phyloP scores from a whole-genome alignment of 2,113 vertebrate genomes.

The Scatophagus argus region DNA sequence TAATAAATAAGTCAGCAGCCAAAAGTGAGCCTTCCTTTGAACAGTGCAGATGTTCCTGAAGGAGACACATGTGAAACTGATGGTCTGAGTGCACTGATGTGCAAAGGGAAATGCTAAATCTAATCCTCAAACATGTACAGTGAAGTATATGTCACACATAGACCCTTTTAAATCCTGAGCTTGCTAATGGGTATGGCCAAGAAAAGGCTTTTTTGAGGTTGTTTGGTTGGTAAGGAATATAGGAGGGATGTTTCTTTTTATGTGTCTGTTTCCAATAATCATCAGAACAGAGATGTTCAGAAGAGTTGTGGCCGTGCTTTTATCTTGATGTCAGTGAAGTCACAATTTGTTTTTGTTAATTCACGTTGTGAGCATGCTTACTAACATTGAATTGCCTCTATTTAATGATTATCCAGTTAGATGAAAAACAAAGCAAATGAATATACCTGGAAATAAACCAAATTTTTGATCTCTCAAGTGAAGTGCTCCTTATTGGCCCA shows the following conservation, averaged over 20 bases:
- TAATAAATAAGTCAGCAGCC: slow-evolving; percentile 62
- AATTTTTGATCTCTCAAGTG: slow-evolving; percentile 16
- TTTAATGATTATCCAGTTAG: slow-evolving; percentile 49
- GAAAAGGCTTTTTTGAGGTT: slow-evolving; percentile 3
- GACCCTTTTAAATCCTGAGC: neutral
- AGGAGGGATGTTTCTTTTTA: neutral
- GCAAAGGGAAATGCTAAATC: neutral
- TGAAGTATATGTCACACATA: neutral
- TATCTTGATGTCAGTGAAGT: slow-evolving; percentile 5
- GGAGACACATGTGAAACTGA: slow-evolving; percentile 58
- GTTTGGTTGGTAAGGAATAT: neutral
- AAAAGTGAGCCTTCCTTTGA: slow-evolving; percentile 37
- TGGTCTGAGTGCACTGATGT: slow-evolving; percentile 43
- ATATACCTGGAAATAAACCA: slow-evolving; percentile 45
- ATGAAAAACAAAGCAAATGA: slow-evolving; percentile 63
- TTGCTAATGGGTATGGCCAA: neutral
- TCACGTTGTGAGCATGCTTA: neutral
- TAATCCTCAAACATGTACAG: slow-evolving; percentile 18
- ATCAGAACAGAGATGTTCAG: neutral
- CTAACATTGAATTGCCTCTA: slow-evolving; percentile 3
- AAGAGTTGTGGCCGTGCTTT: neutral
- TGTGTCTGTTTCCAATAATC: neutral
- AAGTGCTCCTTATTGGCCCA: slow-evolving; percentile 33
- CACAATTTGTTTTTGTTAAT: slow-evolving; percentile 12
- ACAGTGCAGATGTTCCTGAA: slow-evolving; percentile 58